Percentiles rank a stretch among this genome's conserved stretches.
Evolutionary conservation across 2,888 invertebrate genomes (phyloP).

Genomic region (Noctua janthina): DNA sequence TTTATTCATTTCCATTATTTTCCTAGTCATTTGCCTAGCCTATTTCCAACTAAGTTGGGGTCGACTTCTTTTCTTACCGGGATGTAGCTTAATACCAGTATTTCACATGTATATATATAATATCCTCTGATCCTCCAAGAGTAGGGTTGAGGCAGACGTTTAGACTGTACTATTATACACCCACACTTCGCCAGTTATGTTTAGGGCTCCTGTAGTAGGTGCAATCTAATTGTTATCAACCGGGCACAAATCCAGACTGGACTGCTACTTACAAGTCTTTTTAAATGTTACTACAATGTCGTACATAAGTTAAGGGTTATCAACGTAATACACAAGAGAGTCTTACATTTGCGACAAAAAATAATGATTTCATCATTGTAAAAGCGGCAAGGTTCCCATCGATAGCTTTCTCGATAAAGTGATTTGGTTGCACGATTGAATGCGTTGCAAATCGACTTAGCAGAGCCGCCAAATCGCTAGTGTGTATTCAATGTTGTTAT

Average conservation of each 20-base stretch:
- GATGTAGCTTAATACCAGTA: background rate
- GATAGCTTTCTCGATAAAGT: conserved; percentile 5
- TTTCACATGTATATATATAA: background rate
- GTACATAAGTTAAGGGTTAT: background rate
- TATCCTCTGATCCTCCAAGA: background rate
- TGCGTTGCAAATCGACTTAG: conserved; percentile 31
- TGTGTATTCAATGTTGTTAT: conserved; percentile 36
- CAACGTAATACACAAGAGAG: background rate
- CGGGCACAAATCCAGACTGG: background rate
- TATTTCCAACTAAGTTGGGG: background rate
- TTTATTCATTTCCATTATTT: background rate
- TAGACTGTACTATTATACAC: background rate
- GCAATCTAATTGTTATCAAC: background rate
- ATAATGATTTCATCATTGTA: too few relatives aligned
- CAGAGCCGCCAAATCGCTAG: conserved; percentile 21
- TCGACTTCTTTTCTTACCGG: background rate
- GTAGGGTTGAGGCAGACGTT: background rate
- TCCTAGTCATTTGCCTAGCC: background rate
- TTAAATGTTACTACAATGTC: background rate
- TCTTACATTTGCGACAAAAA: background rate
- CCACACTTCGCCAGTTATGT: too few relatives aligned
- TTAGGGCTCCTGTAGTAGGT: background rate
- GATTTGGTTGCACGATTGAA: conserved; percentile 2
- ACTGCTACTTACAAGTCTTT: background rate
- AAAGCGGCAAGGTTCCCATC: background rate